Evolutionary conservation across 2,888 invertebrate genomes (phyloP), one percentile per base, ranked within the genome.

Genomic region (Drosophila algonquin): DNA sequence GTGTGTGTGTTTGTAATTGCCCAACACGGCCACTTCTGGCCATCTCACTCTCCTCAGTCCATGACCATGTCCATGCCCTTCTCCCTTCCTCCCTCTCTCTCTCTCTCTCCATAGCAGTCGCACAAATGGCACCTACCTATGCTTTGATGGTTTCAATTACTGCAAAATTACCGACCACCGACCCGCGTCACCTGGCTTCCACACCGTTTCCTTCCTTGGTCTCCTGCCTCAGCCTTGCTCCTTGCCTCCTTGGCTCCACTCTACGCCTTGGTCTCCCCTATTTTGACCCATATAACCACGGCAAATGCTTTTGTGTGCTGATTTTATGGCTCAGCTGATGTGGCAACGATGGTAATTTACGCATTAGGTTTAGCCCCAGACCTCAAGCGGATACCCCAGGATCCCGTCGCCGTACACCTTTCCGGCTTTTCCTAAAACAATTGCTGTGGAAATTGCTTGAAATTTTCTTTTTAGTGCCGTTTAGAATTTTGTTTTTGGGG

Each of bases 131-230:
- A 73, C 54, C 40, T 62, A 73, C 72, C 79, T 73, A 47, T 73
- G 85, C 70, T 70, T 82, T 83, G 79, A 86, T 77, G 83, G 83
- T 81, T 87, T 83, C 81, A 83, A 83, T 83, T 83, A 82, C 71
- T 63, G 71, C 55, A 72, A 64, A 73, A 73, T 72, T 73, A 72
- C 64, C 71, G 58, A 56, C 55, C 65, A 72, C 64, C 71, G 58
- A 56, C 55, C 65, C 65, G 65, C 65, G 65, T 56, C 32, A 67
- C 65, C 57, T 35, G 27, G 32, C 56, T 18, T 59, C 27, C 16
- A 32, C 63, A 59, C 59, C 18, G 30, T 47, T 47, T 67, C 14
- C 27, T 24, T 50, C 24, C 24, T 50, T 4, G 47, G 47, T 16
- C 18, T 47, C 18, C 18, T 47, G 8, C 18, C 18, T 16, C 61